Base-by-base conservation (phyloP, 2,113 vertebrate genomes). In the Stercorarius parasiticus region DNA sequence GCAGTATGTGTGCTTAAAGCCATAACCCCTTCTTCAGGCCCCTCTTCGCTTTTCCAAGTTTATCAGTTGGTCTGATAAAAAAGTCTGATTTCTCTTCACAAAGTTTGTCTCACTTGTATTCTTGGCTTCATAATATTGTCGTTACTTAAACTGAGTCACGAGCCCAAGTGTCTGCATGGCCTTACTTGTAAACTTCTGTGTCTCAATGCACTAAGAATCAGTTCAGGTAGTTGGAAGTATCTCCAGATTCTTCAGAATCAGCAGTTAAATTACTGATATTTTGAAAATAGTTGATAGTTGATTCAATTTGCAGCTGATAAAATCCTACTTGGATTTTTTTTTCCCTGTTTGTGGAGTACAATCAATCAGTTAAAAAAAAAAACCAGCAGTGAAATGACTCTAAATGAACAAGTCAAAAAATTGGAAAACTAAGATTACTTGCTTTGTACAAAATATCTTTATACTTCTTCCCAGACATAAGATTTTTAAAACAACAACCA, bases 171-270 rank as follows among this genome's bases (percentile, higher is more conserved):
- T 80, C 52, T 69, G 20, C n/a, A 32, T 45, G 64, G 70, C n/a
- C 43, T 80, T 81, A 36, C 66, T 76, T 45, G 59, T 59, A 82
- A 80, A 73, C 49, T 79, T 82, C n/a, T 52, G n/a, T 79, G 67
- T 66, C 61, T 93, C 79, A 49, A 43, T 91, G 91, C 82, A 87
- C 73, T 76, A 61, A 95, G 90, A 97, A 93, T 42, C 66, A 84
- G 18, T 89, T 95, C 88, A 86, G 66, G 64, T 49, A 90, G 82
- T 42, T 87, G 71, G 91, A 97, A 96, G 89, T 96, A 80, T 92
- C 95, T 96, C 83, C 93, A 97, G 65, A 82, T 98, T 95, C 95
- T 83, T 98, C 95, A 97, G 97, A 98, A 97, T 94, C 91, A 95
- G 69, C 79, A 91, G 93, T 93, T 97, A 86, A 88, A 70, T 95